Evolutionary conservation across 2,888 invertebrate species (phyloP).

Genomic region (Apeira syringaria): DNA sequence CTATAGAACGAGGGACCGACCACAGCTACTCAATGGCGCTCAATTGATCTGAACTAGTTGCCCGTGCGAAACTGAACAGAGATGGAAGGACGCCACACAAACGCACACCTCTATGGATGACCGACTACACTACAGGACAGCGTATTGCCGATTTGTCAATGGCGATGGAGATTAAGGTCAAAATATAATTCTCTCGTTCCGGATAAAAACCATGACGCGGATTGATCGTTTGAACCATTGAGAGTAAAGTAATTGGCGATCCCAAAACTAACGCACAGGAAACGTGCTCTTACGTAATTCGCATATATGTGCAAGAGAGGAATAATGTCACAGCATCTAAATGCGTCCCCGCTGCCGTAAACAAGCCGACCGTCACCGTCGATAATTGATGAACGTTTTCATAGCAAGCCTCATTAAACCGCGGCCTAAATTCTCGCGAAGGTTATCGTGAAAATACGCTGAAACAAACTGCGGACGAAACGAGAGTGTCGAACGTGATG

Average conservation of each 20-base stretch:
- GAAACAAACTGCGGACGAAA: conserved; percentile 41
- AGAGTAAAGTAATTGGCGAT: conserved; percentile 19
- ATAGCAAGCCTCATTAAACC: conserved; percentile 76
- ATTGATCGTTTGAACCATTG: conserved; percentile 17
- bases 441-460: conserved; percentile 62
- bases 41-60: conserved; percentile 79
- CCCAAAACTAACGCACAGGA: conserved; percentile 31
- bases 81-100: conserved; percentile 52
- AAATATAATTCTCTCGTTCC: conserved; percentile 24
- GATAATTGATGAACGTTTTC: conserved; percentile 81
- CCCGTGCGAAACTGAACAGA: conserved; percentile 67
- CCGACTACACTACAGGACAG: conserved; percentile 33
- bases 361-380: conserved; percentile 72
- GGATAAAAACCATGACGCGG: conserved; percentile 24
- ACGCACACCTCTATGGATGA: conserved; percentile 44
- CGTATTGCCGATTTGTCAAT: conserved; percentile 26
- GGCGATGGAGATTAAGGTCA: conserved; percentile 28
- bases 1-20: conserved; percentile 61
- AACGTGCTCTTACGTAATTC: conserved; percentile 41
- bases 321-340: conserved; percentile 73
- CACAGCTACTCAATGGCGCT: conserved; percentile 67
- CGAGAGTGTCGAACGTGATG: conserved; percentile 37
- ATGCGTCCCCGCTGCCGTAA: conserved; percentile 77
- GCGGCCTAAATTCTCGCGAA: conserved; percentile 74
- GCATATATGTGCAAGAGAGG: conserved; percentile 51